phyloP scores from a whole-genome alignment of 2,888 invertebrate genomes.

The Erynnis tages region DNA sequence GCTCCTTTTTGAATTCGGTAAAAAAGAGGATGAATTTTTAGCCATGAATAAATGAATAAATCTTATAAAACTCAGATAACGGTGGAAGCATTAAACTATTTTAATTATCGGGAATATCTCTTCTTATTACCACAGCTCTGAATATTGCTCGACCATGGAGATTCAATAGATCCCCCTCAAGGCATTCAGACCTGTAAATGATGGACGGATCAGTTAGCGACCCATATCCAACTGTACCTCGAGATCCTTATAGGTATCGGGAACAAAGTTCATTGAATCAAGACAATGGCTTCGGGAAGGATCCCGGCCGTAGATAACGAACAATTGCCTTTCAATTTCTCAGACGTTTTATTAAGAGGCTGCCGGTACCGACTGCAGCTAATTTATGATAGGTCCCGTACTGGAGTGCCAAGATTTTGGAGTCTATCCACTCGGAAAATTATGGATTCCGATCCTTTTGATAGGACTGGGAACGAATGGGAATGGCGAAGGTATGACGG shows the following conservation, averaged over 20 bases:
- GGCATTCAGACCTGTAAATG: slow-evolving; percentile 1
- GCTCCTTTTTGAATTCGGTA: no score
- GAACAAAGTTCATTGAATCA: slow-evolving; percentile 33
- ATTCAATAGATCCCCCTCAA: no score
- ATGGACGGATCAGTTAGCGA: slow-evolving; percentile 12
- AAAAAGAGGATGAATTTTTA: no score
- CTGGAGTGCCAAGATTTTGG: slow-evolving; percentile 12
- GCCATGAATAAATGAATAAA: no score
- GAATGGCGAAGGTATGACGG: no score
- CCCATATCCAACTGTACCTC: slow-evolving; percentile 3
- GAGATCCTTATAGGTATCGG: slow-evolving; percentile 21
- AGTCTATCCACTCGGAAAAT: slow-evolving; percentile 7
- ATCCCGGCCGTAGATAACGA: slow-evolving; percentile 28
- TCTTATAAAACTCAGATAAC: no score
- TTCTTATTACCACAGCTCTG: no score
- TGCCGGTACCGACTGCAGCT: slow-evolving; percentile 46
- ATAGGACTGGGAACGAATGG: no score
- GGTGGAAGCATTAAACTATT: no score
- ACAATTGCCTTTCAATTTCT: slow-evolving; percentile 46
- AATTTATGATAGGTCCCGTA: slow-evolving; percentile 44
- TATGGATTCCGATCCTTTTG: no score
- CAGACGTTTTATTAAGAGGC: slow-evolving; percentile 35
- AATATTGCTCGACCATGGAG: no score
- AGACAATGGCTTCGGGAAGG: slow-evolving; percentile 25
- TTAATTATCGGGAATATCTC: no score